phyloP scores from a whole-genome alignment of 2,797 vertebrate genomes.

The Muscicapa striata region DNA sequence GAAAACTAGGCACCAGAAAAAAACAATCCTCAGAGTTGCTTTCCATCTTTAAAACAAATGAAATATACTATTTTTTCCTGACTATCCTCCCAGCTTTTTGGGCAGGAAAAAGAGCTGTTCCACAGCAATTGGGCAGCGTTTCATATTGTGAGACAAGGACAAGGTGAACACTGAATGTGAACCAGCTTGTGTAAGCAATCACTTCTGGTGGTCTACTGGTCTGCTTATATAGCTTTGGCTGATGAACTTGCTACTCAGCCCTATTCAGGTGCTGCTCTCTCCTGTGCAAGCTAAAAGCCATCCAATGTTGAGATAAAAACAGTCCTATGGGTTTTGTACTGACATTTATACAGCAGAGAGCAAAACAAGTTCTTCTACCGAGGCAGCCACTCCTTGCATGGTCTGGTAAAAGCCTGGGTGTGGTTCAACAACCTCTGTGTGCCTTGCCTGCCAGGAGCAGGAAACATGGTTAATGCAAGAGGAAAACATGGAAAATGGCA shows the following conservation, averaged over 20 bases:
- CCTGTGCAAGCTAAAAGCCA: background rate
- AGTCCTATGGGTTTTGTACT: background rate
- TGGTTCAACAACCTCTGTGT: background rate
- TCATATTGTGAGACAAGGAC: background rate
- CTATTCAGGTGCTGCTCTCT: background rate
- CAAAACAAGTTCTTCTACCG: background rate
- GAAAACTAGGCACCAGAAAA: background rate
- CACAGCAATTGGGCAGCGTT: background rate
- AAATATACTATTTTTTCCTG: background rate
- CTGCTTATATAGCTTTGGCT: background rate
- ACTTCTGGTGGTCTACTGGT: background rate
- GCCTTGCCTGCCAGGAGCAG: conserved; percentile 15
- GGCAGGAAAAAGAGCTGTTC: background rate
- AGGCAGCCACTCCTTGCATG: background rate
- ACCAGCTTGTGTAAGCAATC: background rate
- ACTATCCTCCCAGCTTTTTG: background rate
- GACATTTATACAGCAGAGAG: background rate
- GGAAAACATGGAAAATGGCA: conserved; percentile 1
- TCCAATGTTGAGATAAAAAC: background rate
- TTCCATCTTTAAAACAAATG: background rate
- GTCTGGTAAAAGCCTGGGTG: conserved; percentile 5
- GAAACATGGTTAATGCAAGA: conserved; percentile 21
- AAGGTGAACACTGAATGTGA: background rate
- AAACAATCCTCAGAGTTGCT: background rate
- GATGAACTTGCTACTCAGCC: conserved; percentile 23